Evolutionary conservation across 2,113 vertebrate species (phyloP).

Genomic region (Myotis davidii): DNA sequence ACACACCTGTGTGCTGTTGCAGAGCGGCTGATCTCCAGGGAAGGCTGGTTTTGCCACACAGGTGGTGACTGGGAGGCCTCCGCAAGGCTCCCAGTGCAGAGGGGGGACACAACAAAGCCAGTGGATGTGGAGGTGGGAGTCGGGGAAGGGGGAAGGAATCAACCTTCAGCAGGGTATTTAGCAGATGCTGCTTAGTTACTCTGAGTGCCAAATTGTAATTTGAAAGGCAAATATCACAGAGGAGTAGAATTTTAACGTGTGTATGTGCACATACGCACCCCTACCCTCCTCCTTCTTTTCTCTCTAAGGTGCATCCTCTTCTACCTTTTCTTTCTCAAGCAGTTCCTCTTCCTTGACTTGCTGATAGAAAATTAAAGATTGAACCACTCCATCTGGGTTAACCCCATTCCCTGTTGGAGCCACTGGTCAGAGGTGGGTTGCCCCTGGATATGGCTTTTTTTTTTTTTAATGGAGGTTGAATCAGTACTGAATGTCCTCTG

Average conservation of each 20-base stretch:
- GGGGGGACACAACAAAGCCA: not conserved
- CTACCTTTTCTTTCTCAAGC: not conserved
- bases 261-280: not conserved
- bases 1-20: constrained; percentile 72
- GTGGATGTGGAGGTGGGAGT: not conserved
- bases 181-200: constrained; percentile 4
- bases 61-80: constrained; percentile 66
- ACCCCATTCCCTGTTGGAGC: not conserved
- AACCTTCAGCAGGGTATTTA: not conserved
- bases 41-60: constrained; percentile 31
- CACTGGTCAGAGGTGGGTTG: not conserved
- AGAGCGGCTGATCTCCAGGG: constrained; percentile 12
- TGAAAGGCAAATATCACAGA: not conserved
- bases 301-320: not conserved
- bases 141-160: not conserved
- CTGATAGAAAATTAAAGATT: not conserved
- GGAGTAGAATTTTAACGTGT: not conserved
- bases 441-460: not conserved
- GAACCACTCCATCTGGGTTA: not conserved
- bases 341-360: not conserved
- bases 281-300: accelerated
- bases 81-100: constrained; percentile 66
- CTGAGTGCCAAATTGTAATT: not conserved
- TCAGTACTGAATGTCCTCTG: not conserved
- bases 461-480: not conserved